These are phyloP conservation scores for Orbicella faveolata DNA, from an alignment of 64 coral and sea anemone species.

Conservation along the genomic window DNA sequence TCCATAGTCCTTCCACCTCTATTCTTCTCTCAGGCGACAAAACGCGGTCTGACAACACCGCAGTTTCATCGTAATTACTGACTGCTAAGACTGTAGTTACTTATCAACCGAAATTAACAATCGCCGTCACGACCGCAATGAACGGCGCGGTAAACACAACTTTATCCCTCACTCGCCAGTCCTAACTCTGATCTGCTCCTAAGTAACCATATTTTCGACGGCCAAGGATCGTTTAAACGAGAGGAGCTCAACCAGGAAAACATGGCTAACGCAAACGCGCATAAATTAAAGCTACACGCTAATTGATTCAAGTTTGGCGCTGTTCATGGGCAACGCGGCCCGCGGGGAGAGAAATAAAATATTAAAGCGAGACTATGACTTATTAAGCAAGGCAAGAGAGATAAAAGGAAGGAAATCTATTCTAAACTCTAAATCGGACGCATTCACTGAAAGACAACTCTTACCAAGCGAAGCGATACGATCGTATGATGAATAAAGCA, in stretches of 20 bases:
- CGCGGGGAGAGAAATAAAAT: not conserved
- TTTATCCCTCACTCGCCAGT: not conserved
- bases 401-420: not conserved
- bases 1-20: not conserved
- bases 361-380: not conserved
- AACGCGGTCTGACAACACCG: not conserved
- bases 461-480: not conserved
- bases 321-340: constrained; percentile 14
- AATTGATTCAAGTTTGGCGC: constrained; percentile 45
- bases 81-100: not conserved
- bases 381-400: too few species aligned
- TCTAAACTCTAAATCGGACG: not conserved
- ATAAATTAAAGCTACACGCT: constrained; percentile 25
- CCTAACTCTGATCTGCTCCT: not conserved
- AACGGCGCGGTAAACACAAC: not conserved
- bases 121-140: too few species aligned
- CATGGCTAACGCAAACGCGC: not conserved
- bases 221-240: not conserved
- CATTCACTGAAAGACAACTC: not conserved
- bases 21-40: not conserved
- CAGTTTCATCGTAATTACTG: not conserved
- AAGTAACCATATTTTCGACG: constrained; percentile 23
- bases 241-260: not conserved
- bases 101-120: not conserved
- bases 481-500: not conserved